Conservation (phyloP, 2,797 vertebrate species). For the Pipistrellus nathusii region DNA sequence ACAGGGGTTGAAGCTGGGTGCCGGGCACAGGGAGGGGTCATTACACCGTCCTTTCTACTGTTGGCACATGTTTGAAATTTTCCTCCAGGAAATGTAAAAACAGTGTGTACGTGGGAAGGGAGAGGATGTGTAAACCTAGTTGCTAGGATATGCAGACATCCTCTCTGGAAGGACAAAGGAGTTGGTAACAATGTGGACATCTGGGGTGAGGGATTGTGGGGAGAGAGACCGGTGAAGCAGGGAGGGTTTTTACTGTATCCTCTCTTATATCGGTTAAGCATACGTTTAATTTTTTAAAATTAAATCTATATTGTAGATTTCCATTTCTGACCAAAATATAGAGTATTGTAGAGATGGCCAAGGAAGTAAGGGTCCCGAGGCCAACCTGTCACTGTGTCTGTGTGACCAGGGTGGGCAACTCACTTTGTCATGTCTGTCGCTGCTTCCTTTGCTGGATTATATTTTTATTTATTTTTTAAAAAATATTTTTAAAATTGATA, state of each 20-base stretch:
- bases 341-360: background rate
- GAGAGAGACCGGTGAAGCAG: background rate
- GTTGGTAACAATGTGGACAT: background rate
- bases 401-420: background rate
- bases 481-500: no score
- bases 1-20: background rate
- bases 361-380: background rate
- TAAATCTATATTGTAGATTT: background rate
- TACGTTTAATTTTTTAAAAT: background rate
- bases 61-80: background rate
- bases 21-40: background rate
- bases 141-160: constrained; percentile 20
- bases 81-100: constrained; percentile 47
- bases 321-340: constrained; percentile 18
- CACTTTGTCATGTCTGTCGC: background rate
- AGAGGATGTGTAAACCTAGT: constrained; percentile 17
- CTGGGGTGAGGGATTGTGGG: background rate
- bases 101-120: background rate
- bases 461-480: no score
- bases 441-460: background rate
- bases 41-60: background rate
- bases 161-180: background rate
- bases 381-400: background rate
- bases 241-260: background rate
- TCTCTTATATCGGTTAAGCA: background rate